phyloP scores from a whole-genome alignment of 2,888 invertebrate species.

The Dynastes maya region DNA sequence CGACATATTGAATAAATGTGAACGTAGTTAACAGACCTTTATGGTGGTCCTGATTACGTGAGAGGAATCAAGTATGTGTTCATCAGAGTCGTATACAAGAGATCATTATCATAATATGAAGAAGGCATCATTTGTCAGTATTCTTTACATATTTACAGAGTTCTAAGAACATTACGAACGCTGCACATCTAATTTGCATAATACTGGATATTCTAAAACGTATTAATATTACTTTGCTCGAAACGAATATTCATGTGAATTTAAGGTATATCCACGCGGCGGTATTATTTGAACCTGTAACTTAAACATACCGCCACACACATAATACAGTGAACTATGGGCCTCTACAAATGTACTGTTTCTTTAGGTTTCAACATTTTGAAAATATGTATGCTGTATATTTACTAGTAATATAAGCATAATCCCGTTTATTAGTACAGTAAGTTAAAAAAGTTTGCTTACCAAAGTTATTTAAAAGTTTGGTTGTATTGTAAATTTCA shows the following conservation, averaged over 20 bases:
- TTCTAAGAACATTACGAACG: slow-evolving; percentile 36
- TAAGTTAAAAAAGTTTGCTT: no score
- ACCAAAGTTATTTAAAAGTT: no score
- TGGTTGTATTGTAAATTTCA: no score
- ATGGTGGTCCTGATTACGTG: slow-evolving; percentile 46
- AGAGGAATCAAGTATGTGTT: slow-evolving; percentile 30
- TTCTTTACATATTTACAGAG: slow-evolving; percentile 32
- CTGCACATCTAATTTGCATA: slow-evolving; percentile 28
- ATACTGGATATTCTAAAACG: slow-evolving; percentile 21
- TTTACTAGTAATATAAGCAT: no score
- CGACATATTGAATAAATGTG: slow-evolving; percentile 44
- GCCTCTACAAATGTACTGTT: neutral
- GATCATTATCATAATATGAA: slow-evolving; percentile 45
- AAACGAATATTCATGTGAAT: slow-evolving; percentile 32
- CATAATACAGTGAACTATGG: neutral
- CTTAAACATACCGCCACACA: no score
- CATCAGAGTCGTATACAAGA: neutral
- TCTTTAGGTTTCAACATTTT: neutral
- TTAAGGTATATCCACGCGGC: neutral
- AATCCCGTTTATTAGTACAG: no score
- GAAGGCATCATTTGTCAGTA: slow-evolving; percentile 38
- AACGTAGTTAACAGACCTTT: slow-evolving; percentile 39
- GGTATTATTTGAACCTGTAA: no score
- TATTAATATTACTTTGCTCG: slow-evolving; percentile 32
- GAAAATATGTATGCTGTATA: neutral